A percentile compares a stretch with the other conserved stretches of the same genome.
These are phyloP conservation scores for Coreius guichenoti DNA, from an alignment of 2,797 vertebrate genomes.

Conservation along the genomic window DNA sequence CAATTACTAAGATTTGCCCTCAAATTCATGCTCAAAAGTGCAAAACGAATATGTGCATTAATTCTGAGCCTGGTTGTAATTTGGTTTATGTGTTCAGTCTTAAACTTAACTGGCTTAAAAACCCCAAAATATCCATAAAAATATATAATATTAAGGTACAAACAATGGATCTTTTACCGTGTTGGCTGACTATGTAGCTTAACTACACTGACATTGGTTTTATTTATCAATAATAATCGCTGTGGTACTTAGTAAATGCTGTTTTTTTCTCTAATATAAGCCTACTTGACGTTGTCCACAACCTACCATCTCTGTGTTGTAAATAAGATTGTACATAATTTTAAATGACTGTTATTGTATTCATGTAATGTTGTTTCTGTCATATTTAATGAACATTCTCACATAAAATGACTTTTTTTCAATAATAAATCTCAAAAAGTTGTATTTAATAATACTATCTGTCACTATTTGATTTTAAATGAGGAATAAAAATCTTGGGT, in stretches of 20 bases:
- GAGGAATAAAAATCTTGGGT: constrained; percentile 61
- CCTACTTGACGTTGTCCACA: constrained; percentile 24
- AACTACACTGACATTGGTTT: background rate
- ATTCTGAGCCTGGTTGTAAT: background rate
- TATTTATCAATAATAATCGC: constrained; percentile 41
- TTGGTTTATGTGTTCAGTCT: background rate
- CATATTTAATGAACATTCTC: constrained; percentile 72
- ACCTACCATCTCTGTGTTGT: constrained; percentile 63
- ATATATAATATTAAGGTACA: background rate
- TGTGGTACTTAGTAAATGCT: constrained; percentile 31
- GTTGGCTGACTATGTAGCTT: constrained; percentile 3
- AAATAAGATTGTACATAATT: constrained; percentile 85
- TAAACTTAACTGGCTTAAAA: background rate
- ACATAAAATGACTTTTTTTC: constrained; percentile 53
- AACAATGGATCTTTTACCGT: background rate
- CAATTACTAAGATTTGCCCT: background rate
- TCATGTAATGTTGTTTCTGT: constrained; percentile 72
- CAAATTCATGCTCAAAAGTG: background rate
- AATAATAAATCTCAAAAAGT: constrained; percentile 58
- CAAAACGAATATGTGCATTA: background rate
- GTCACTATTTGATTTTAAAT: constrained; percentile 54
- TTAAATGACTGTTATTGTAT: constrained; percentile 73
- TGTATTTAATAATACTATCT: constrained; percentile 72
- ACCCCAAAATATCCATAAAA: background rate
- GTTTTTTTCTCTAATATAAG: background rate